Conservation (phyloP, 2,113 vertebrate species). For the Nannobrachium achirus region DNA sequence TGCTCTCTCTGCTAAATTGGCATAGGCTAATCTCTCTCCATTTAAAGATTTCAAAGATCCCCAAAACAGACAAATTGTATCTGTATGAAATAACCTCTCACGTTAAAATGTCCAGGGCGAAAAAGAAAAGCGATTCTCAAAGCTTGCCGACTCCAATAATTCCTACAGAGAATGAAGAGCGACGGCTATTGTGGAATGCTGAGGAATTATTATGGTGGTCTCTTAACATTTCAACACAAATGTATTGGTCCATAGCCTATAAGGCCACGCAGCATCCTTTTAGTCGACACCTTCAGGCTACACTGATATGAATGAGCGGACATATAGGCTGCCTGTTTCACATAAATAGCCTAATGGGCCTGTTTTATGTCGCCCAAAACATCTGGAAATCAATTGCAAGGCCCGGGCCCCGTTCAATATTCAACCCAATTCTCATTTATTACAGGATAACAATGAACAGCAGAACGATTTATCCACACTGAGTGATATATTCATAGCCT, state of each 20-base stretch:
- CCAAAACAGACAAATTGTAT: not conserved
- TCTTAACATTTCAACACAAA: constrained; percentile 23
- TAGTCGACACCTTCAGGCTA: too few relatives aligned
- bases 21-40: constrained; percentile 19
- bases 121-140: too few relatives aligned
- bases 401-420: constrained; percentile 12
- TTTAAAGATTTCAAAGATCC: not conserved
- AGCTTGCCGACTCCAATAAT: too few relatives aligned
- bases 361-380: not conserved
- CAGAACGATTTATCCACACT: too few relatives aligned
- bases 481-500: too few relatives aligned
- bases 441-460: not conserved
- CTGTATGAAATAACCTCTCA: too few relatives aligned
- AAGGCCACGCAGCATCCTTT: too few relatives aligned
- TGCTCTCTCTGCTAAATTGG: constrained; percentile 50
- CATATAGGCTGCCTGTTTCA: too few relatives aligned
- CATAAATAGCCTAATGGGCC: too few relatives aligned
- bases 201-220: not conserved
- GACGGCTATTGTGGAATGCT: not conserved
- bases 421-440: constrained; percentile 48
- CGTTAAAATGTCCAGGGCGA: too few relatives aligned
- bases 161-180: not conserved
- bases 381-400: not conserved
- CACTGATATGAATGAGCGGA: not conserved
- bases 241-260: not conserved